Percentiles rank a stretch among this genome's conserved stretches.
phyloP scores from a whole-genome alignment of 1,140 invertebrate species.

The Zaprionus vittiger region DNA sequence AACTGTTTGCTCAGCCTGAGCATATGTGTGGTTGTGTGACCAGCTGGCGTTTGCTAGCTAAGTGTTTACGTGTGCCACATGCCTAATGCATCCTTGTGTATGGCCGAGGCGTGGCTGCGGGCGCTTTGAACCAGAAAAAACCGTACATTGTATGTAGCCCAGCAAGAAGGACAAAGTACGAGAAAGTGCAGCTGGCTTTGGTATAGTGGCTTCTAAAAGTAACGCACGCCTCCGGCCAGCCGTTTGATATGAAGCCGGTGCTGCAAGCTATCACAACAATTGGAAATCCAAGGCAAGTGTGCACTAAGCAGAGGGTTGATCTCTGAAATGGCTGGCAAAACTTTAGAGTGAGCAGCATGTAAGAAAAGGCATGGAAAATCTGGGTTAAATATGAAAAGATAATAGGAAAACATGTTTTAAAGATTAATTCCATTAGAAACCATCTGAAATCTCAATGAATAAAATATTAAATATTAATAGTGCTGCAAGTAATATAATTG shows the following conservation, averaged over 20 bases:
- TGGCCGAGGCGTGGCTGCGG: constrained; percentile 10
- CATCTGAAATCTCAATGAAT: too few species aligned
- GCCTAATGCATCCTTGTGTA: constrained; percentile 53
- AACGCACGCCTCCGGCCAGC: constrained; percentile 23
- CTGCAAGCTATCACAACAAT: constrained; percentile 11
- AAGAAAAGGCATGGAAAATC: neutral
- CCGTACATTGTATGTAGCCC: constrained; percentile 8
- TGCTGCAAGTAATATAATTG: neutral
- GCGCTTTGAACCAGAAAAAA: constrained; percentile 50
- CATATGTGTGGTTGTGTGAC: constrained; percentile 13
- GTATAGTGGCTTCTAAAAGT: constrained; percentile 28
- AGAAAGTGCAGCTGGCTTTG: constrained; percentile 28
- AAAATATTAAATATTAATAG: too few species aligned
- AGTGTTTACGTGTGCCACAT: constrained; percentile 74
- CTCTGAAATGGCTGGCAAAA: neutral
- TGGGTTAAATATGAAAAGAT: neutral
- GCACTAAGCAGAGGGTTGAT: neutral
- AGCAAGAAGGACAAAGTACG: neutral
- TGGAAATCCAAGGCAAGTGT: constrained; percentile 1
- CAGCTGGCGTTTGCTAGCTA: constrained; percentile 34
- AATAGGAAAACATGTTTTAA: neutral
- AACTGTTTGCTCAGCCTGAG: neutral
- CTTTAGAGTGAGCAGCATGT: neutral
- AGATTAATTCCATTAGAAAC: neutral
- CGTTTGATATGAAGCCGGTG: constrained; percentile 8